Evolutionary conservation across 1,140 invertebrate species (phyloP).

Genomic region (Capitella teleta): DNA sequence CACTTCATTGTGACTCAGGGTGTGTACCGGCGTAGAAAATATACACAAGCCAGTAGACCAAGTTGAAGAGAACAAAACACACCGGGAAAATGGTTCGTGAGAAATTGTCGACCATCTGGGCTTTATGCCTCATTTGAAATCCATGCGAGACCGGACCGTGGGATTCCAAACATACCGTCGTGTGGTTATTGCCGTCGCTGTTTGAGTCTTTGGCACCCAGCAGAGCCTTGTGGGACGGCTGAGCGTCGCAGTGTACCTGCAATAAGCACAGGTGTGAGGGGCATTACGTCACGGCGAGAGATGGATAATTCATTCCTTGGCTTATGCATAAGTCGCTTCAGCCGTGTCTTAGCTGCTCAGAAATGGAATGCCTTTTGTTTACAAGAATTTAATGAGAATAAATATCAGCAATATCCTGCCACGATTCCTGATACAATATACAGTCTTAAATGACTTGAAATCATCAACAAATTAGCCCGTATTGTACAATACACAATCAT

Average conservation of each 20-base stretch:
- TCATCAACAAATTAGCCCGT: neutral
- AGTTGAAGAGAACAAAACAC: slow-evolving; percentile 69
- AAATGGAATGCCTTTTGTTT: no score
- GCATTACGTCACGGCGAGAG: neutral
- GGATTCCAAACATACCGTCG: no score
- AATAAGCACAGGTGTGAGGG: neutral
- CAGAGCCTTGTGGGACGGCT: neutral
- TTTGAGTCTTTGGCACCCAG: neutral
- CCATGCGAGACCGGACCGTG: neutral
- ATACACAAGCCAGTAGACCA: slow-evolving; percentile 80
- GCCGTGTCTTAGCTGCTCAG: no score
- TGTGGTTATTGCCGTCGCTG: no score
- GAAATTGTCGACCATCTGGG: slow-evolving; percentile 55
- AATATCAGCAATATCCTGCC: neutral
- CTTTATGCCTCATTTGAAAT: neutral
- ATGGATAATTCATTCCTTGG: no score
- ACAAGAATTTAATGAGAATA: no score
- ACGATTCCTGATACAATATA: neutral
- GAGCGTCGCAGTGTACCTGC: neutral
- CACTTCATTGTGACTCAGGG: no score
- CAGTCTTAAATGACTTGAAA: neutral
- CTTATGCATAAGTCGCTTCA: no score
- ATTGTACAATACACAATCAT: neutral
- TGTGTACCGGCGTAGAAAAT: no score
- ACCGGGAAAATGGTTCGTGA: slow-evolving; percentile 75